A percentile compares a stretch with the other conserved stretches of the same genome.
Evolutionary conservation across 2,888 invertebrate species (phyloP).

Genomic region (Plemyria rubiginata): DNA sequence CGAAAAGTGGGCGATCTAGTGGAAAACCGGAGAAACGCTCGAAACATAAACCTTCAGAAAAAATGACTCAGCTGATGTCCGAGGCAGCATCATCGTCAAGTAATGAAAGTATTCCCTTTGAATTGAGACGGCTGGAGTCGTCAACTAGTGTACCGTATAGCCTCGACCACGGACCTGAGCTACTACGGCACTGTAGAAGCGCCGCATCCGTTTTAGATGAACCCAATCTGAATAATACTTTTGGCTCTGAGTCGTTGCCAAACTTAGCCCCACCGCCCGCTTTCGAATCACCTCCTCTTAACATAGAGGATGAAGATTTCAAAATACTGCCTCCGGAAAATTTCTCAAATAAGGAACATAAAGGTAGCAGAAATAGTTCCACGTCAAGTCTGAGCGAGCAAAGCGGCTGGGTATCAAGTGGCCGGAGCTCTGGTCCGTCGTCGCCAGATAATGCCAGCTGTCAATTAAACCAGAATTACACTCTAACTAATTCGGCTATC

Average conservation of each 20-base stretch:
- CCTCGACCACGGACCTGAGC: constrained; percentile 79
- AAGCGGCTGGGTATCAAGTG: constrained; percentile 95
- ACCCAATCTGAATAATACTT: constrained; percentile 77
- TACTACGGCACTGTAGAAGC: constrained; percentile 83
- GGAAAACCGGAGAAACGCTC: constrained; percentile 77
- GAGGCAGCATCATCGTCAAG: constrained; percentile 86
- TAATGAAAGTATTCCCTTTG: constrained; percentile 83
- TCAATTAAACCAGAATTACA: constrained; percentile 80
- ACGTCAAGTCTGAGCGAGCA: constrained; percentile 91
- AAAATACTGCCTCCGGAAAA: constrained; percentile 81
- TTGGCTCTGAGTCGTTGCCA: constrained; percentile 89
- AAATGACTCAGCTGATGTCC: constrained; percentile 82
- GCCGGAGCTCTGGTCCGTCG: constrained; percentile 87
- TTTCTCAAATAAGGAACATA: constrained; percentile 76
- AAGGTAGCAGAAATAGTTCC: constrained; percentile 79
- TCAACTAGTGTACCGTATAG: constrained; percentile 88
- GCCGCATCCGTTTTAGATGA: constrained; percentile 85
- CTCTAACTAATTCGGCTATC: constrained; percentile 60
- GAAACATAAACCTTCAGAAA: constrained; percentile 80
- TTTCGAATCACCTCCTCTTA: constrained; percentile 83
- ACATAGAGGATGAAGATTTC: constrained; percentile 80
- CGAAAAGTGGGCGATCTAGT: constrained; percentile 85
- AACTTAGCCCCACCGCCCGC: constrained; percentile 88
- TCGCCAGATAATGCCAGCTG: constrained; percentile 84
- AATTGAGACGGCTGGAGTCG: constrained; percentile 79